phyloP scores from a whole-genome alignment of 2,113 vertebrate species.

The Cheilinus undulatus region DNA sequence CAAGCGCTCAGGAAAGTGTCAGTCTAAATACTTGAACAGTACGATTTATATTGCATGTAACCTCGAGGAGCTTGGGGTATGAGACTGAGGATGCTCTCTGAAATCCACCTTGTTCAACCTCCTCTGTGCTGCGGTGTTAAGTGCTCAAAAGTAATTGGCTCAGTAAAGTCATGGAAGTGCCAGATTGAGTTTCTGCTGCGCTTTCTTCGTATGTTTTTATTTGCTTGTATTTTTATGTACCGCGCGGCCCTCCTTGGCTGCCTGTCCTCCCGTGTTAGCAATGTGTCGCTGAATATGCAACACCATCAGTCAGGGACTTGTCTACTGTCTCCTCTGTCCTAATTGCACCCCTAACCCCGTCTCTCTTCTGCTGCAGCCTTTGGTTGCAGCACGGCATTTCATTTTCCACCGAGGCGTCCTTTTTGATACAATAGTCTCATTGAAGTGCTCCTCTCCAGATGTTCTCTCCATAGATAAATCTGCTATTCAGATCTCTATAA shows the following conservation, averaged over 20 bases:
- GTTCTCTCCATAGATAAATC: slow-evolving; percentile 80
- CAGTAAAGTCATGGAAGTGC: slow-evolving; percentile 27
- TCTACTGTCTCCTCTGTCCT: slow-evolving; percentile 61
- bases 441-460: slow-evolving; percentile 82
- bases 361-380: slow-evolving; percentile 54
- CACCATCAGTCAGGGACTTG: slow-evolving; percentile 61
- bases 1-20: slow-evolving; percentile 28
- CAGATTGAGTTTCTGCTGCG: slow-evolving; percentile 27
- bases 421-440: slow-evolving; percentile 83
- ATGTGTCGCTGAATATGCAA: slow-evolving; percentile 58
- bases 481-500: slow-evolving; percentile 84
- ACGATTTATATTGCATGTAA: slow-evolving; percentile 38
- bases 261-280: slow-evolving; percentile 32
- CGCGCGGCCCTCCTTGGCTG: not conserved
- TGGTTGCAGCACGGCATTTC: slow-evolving; percentile 59
- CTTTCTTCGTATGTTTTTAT: not conserved
- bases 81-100: slow-evolving; percentile 32
- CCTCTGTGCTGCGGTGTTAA: slow-evolving; percentile 17
- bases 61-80: slow-evolving; percentile 33
- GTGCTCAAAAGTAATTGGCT: slow-evolving; percentile 29
- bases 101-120: slow-evolving; percentile 35
- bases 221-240: slow-evolving; percentile 31
- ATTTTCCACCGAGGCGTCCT: slow-evolving; percentile 63
- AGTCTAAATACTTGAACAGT: slow-evolving; percentile 20
- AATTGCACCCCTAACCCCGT: slow-evolving; percentile 72